Base-by-base conservation (phyloP, 2,113 vertebrate genomes). In the Mionectes macconnelli region DNA sequence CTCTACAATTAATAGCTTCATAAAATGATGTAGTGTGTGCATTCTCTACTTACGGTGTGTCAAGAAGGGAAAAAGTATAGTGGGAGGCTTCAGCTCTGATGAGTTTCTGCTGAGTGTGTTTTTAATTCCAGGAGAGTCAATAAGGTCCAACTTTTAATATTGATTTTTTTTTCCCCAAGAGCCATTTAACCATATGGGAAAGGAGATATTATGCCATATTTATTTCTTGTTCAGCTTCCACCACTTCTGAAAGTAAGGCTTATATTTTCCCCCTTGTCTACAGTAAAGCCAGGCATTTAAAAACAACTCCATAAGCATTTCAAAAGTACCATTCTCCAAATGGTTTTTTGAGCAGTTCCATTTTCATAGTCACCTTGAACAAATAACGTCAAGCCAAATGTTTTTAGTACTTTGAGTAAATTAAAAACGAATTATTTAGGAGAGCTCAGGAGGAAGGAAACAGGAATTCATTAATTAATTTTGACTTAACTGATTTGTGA, bases 401-500 rank as follows among this genome's bases (percentile, higher is more conserved):
- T 57, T 94, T 96, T 90, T 70, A 88, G 35, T 67, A 49, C 14
- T 70, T 72, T 49, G 64, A 92, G 37, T 82, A 95, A 93, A 96
- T 96, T 93, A 93, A 94, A 96, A 90, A n/a, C 1, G 52, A 96
- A 94, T 92, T 96, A 94, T 88, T 94, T 87, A 81, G 92, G 85
- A 93, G 90, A 93, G 60, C 44, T 91, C 56, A 80, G 72, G 76
- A 93, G 55, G 60, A 84, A 94, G 56, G 33, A 84, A 96, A 77
- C 31, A 81, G 31, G 16, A 93, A 90, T 92, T 94, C 83, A 92
- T 95, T 95, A 96, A 96, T 93, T 95, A 95, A 96, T 96, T 95
- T 84, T 96, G 93, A 97, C 92, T 93, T 72, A 77, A 67, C 68
- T 94, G 96, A 96, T 96, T 95, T 78, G 83, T 64, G 85, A 93